Base-by-base conservation (phyloP, 2,797 vertebrate species). In the Distichodus sexfasciatus region DNA sequence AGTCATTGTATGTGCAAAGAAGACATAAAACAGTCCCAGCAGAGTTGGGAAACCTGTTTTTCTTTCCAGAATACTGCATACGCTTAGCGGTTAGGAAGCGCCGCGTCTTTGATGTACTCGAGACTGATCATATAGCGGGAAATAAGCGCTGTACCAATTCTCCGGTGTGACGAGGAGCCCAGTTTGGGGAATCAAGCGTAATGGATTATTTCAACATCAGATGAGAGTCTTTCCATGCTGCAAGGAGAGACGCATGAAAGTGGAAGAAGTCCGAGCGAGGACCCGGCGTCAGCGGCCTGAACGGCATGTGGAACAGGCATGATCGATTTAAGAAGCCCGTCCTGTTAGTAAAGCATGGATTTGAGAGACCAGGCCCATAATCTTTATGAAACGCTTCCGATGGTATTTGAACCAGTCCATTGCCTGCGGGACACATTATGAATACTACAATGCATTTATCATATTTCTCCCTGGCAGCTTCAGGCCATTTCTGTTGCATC, bases 361-460 rank as follows among this genome's bases (percentile, higher is more conserved):
- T 46, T 50, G 51, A 53, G 24, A 46, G 36, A 62, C 36, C 41
- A 41, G 24, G 40, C 23, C 40, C 70, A 75, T 71, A 76, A 82
- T 78, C 78, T 76, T 74, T 65, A 69, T 29, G 48, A 76, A 79
- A 80, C 63, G 40, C 66, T 60, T 76, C 48, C 9, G 40, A 82
- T 62, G 73, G 66, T 75, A 68, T 74, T 69, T 76, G 72, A 78
- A 76, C 71, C 67, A 68, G 62, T 65, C 50, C 61, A 75, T 72
- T 80, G 67, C 62, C 55, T 50, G 35, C 63, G 44, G 68, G 53
- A 69, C 46, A 55, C 28, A 74, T 79, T 68, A 74, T 71, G 48
- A 80, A 73, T 23, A 36, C 17, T 11, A 50, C 53, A 29, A 19
- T 43, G 19, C 74, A 69, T 76, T 76, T 72, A 74, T 79, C 71